phyloP scores from a whole-genome alignment of 2,113 vertebrate species.

The Dasyprocta punctata region DNA sequence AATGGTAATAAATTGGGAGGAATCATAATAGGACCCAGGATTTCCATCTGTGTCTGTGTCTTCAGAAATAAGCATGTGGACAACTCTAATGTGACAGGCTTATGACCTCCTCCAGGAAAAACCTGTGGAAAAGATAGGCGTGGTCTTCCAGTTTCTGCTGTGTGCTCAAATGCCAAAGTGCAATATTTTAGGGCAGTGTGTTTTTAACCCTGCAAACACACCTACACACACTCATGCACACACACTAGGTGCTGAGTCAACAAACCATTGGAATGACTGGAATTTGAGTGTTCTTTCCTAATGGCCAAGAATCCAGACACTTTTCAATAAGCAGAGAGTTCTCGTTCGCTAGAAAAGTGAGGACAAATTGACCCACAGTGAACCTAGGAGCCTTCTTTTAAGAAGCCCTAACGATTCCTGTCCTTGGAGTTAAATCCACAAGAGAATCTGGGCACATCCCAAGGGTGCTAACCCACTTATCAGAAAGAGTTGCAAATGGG shows the following conservation, averaged over 20 bases:
- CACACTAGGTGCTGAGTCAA: rapidly evolving
- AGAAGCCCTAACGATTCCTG: neutral
- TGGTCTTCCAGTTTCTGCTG: neutral
- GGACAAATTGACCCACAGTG: neutral
- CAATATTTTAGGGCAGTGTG: neutral
- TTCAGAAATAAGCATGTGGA: neutral
- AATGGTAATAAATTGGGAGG: neutral
- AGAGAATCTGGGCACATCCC: neutral
- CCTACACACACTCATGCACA: neutral
- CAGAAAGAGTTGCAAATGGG: neutral
- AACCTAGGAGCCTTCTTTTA: neutral
- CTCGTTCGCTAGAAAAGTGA: neutral
- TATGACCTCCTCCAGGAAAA: neutral
- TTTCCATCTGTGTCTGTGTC: neutral
- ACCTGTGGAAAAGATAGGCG: neutral
- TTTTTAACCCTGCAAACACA: neutral
- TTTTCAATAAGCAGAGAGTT: neutral
- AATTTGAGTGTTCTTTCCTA: neutral
- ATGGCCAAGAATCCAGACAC: neutral
- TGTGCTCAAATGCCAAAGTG: neutral
- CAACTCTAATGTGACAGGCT: neutral
- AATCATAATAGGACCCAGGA: neutral
- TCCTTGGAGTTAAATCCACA: neutral
- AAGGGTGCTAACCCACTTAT: neutral
- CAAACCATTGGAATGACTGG: neutral